Evolutionary conservation across 2,797 vertebrate genomes (phyloP), one percentile per base, ranked within the genome.

Genomic region (Picus viridis): DNA sequence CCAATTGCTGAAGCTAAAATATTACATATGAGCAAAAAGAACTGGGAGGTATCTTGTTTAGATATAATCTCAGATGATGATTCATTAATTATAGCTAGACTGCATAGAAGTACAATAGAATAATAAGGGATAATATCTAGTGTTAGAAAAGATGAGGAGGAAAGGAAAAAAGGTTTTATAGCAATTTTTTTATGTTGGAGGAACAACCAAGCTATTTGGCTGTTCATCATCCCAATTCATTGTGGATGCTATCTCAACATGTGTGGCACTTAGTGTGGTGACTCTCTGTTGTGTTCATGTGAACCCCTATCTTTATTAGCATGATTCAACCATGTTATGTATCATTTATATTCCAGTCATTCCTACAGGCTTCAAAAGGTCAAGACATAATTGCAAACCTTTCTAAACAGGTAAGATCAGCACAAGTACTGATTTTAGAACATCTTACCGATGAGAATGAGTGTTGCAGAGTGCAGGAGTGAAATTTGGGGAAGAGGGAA

Each of bases 11-110:
- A 64, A 69, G 19, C 23, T 53, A 59, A 86, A 95, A 87, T 57
- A 64, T 85, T 91, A 86, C n/a, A 64, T 67, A 73, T 73, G 29
- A 78, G 22, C 3, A 49, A 49, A 69, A 91, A 67, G 10, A 78
- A 61, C 34, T 63, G 49, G 57, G 71, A 78, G 45, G 32, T 61
- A 51, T 16, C 53, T 86, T 93, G 83, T 92, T 88, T 91, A 81
- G 67, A 34, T 93, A 83, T 30, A 57, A 65, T 62, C 39, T 51
- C 61, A 87, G 54, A 49, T 63, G 75, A n/a, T 88, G 73, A 88
- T 63, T 94, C 63, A 54, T 81, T 77, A 86, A 72, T 83, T 91
- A 59, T 45, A 88, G 53, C 59, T 75, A 67, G 43, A 16, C 47
- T 78, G 39, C 53, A 86, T 24, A 43, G 72, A 83, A n/a, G 23